Evolutionary conservation across 2,888 invertebrate genomes (phyloP), one percentile per base, ranked within the genome.

Genomic region (Elegia similella): DNA sequence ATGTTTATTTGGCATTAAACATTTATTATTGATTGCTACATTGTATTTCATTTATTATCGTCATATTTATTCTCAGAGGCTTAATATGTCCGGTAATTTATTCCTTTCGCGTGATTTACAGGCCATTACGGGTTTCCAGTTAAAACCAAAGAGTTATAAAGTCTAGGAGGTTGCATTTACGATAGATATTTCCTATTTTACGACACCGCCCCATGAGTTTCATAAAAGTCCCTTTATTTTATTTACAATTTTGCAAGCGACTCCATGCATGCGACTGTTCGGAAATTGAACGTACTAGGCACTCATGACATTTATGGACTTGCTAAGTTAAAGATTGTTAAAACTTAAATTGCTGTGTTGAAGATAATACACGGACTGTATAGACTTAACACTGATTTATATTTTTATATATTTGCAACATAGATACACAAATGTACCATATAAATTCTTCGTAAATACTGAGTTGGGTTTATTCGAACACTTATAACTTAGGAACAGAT

Each of bases 81-180:
- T 83, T 82, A 81, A 86, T 80, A 80, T 67, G 73, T 76, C 76
- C 74, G 78, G 81, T 84, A 84, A 81, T 84, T 84, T 86, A 86
- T 84, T 81, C 72, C 77, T 81, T 79, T 79, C 75, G 63, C 70
- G 78, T 84, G 86, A 88, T 86, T 86, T 86, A 87, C 75, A 69
- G 76, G 68, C 80, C 73, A 83, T 85, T 83, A 82, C 73, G 71
- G 74, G 73, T 78, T 79, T 77, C 73, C 75, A 79, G 77, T 77
- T 76, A 82, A 80, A 79, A 77, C 74, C 74, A 72, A 72, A 63
- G 71, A 71, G 79, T 71, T 76, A 76, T 86, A 82, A 86, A 86
- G 69, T 75, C 79, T 84, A 80, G 75, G 70, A 80, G 75, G 70
- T 70, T 78, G 74, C 73, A 60, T 84, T 86, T 84, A 84, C 80